Base-by-base conservation (phyloP, 2,113 vertebrate genomes). In the Gnathochromis pfefferi region DNA sequence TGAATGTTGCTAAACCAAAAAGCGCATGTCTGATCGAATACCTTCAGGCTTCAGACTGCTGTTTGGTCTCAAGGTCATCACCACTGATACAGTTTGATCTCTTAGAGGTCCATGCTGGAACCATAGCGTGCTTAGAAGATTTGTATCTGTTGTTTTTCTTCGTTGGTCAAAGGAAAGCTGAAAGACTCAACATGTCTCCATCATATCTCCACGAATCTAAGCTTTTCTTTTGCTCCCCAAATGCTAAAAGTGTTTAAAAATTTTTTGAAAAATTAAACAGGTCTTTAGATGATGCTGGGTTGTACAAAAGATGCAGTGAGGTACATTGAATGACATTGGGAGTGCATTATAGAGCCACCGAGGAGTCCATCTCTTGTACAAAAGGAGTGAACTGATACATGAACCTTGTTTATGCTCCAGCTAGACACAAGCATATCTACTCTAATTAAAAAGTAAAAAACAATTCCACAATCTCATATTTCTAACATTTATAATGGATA, bases 21-120 rank as follows among this genome's bases (percentile, higher is more conserved):
- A 17, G 23, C 1, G 3, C 21, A 6, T 28, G 23, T 7, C 23
- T 47, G 68, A 75, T 0, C 1, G 0, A 26, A 11, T 26, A 17
- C 42, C 23, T 47, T 75, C 68, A 47, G 21, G 70, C 23, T 75
- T 28, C 45, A 7, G 42, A 75, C 70, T 49, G 23, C 42, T 49
- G 70, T 28, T 47, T 47, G 23, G 9, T 75, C 42, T 75, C 14
- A 9, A 19, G 40, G 40, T 28, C 23, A 19, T 28, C 70, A 75
- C 42, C 70, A 19, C 9, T 78, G 70, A 49, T 8, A 31, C 16
- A 3, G 4, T 49, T n/a, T 78, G 45, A 28, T 78, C 45, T 31
- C 3, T 31, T n/a, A n/a, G 26, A 78, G 45, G 45, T 31, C 45
- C 26, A n/a, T 75, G 10, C 45, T 78, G 42, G 42, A 78, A 49